A percentile compares a stretch with the other conserved stretches of the same genome.
Conservation (phyloP, 2,113 vertebrate genomes). For the Galeopterus variegatus region DNA sequence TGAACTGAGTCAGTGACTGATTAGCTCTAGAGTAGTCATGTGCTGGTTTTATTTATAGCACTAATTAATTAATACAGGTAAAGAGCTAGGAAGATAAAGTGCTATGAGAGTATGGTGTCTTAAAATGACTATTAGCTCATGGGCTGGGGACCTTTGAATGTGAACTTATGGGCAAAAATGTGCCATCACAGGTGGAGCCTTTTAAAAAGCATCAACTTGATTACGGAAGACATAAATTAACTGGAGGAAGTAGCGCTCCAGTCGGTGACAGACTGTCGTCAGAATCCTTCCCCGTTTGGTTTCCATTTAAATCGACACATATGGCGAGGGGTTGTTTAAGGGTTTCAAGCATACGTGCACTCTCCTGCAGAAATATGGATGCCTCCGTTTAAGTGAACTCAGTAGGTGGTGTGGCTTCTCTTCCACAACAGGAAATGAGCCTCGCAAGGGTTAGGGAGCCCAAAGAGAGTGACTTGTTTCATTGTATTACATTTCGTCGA, state of each 20-base stretch:
- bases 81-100: constrained; percentile 71
- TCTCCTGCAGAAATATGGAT: constrained; percentile 54
- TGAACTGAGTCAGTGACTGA: constrained; percentile 75
- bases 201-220: constrained; percentile 75
- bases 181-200: constrained; percentile 77
- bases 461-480: neutral
- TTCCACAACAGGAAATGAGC: constrained; percentile 1
- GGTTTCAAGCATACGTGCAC: constrained; percentile 63
- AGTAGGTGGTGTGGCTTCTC: neutral
- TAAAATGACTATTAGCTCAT: constrained; percentile 66
- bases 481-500: neutral
- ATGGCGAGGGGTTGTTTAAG: constrained; percentile 76
- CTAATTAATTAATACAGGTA: constrained; percentile 83
- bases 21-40: constrained; percentile 74
- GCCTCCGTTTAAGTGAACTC: constrained; percentile 60
- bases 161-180: constrained; percentile 45
- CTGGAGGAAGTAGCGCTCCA: constrained; percentile 67
- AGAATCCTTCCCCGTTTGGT: constrained; percentile 74
- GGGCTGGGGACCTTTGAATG: constrained; percentile 66
- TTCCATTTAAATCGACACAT: constrained; percentile 80
- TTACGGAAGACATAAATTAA: constrained; percentile 79
- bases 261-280: constrained; percentile 74
- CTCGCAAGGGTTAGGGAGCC: neutral
- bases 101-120: neutral
- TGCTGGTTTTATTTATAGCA: constrained; percentile 78